Evolutionary conservation across 2,888 invertebrate genomes (phyloP).

Genomic region (Drosophila suboccidentalis): DNA sequence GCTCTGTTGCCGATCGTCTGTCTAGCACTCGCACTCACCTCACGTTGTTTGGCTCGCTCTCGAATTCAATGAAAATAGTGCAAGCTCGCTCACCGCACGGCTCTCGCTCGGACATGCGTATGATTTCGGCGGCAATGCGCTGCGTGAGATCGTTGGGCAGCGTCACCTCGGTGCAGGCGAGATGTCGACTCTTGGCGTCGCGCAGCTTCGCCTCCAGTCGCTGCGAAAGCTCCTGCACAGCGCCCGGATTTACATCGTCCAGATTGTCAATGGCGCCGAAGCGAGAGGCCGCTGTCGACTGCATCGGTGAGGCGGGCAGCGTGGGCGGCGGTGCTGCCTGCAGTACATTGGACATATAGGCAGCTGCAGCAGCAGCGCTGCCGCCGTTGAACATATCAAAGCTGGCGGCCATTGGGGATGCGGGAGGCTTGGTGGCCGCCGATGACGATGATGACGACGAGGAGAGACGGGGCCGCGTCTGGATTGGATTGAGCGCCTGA

Average conservation of each 20-base stretch:
- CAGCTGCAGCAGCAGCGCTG: constrained; percentile 50
- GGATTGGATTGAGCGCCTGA: constrained; percentile 59
- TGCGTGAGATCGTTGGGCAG: constrained; percentile 93
- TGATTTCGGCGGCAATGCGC: constrained; percentile 92
- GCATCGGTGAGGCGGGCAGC: constrained; percentile 69
- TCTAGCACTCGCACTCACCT: constrained; percentile 83
- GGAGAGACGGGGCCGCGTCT: constrained; percentile 62
- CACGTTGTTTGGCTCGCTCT: constrained; percentile 88
- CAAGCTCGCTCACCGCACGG: constrained; percentile 96
- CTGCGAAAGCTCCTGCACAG: constrained; percentile 88
- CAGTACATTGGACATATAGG: constrained; percentile 60
- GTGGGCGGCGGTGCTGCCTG: constrained; percentile 44
- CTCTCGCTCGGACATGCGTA: constrained; percentile 94
- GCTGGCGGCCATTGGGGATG: constrained; percentile 53
- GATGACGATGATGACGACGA: constrained; percentile 48
- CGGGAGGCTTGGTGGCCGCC: constrained; percentile 35
- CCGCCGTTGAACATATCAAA: constrained; percentile 56
- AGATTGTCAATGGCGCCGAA: constrained; percentile 69
- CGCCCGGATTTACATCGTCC: constrained; percentile 81
- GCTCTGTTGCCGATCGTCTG: background rate
- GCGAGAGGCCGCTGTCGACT: constrained; percentile 65
- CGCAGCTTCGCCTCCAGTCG: constrained; percentile 92
- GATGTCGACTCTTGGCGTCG: constrained; percentile 92
- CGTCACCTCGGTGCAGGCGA: constrained; percentile 94
- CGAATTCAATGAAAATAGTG: constrained; percentile 93